Evolutionary conservation across 2,888 invertebrate species (phyloP).

Genomic region (Hydrotaea diabolus): DNA sequence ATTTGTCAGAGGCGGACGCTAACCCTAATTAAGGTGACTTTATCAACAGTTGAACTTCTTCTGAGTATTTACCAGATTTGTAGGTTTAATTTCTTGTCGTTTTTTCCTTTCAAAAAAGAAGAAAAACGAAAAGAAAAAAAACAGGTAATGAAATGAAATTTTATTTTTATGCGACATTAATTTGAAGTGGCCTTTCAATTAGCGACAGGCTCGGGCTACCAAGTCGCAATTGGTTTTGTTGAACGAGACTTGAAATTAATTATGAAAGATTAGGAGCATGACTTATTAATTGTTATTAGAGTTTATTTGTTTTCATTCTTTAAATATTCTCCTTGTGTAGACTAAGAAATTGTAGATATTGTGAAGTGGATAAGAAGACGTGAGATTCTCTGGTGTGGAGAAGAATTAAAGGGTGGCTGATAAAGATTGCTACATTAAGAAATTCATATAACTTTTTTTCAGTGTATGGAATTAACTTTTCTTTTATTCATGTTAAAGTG

Average conservation of each 20-base stretch:
- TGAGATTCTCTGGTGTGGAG: too few species aligned
- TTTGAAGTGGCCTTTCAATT: slow-evolving; percentile 1
- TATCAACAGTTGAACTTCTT: not conserved
- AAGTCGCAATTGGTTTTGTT: not conserved
- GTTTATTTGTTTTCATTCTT: not conserved
- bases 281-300: not conserved
- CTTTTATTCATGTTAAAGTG: too few species aligned
- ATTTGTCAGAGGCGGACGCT: slow-evolving; percentile 44
- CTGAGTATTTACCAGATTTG: not conserved
- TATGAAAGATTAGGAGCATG: slow-evolving; percentile 2
- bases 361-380: too few species aligned
- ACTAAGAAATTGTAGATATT: too few species aligned
- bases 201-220: not conserved
- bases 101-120: not conserved
- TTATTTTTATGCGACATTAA: not conserved
- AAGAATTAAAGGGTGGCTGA: too few species aligned
- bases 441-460: too few species aligned
- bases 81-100: not conserved
- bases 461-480: too few species aligned
- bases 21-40: slow-evolving; percentile 37
- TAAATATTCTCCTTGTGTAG: too few species aligned
- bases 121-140: too few species aligned
- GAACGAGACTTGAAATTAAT: slow-evolving; percentile 1
- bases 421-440: too few species aligned
- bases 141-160: slow-evolving; percentile 10